Percentiles rank a stretch among this genome's conserved stretches.
phyloP scores from a whole-genome alignment of 2,113 vertebrate genomes.

The Rhombomys opimus region DNA sequence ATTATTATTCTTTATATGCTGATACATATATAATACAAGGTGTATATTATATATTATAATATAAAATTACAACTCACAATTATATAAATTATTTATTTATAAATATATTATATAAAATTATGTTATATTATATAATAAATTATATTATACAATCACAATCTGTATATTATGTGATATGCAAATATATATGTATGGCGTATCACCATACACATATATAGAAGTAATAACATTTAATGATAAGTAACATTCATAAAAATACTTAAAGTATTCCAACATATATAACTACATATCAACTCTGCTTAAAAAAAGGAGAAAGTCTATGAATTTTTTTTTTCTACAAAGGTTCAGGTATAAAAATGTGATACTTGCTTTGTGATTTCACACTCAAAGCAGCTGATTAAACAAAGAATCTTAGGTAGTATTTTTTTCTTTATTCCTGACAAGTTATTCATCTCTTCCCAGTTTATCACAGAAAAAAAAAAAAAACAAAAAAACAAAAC shows the following conservation, averaged over 20 bases:
- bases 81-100: no score
- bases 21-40: background rate
- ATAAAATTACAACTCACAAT: no score
- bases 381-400: conserved; percentile 58
- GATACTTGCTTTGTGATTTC: conserved; percentile 57
- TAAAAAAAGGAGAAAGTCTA: background rate
- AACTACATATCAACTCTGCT: background rate
- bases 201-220: background rate
- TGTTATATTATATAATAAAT: no score
- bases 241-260: background rate
- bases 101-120: no score
- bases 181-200: background rate
- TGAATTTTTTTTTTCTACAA: background rate
- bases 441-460: background rate
- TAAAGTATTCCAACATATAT: background rate
- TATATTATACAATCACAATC: background rate
- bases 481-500: background rate
- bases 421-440: conserved; percentile 49
- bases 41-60: background rate
- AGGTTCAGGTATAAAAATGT: background rate
- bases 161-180: no score
- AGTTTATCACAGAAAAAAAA: background rate
- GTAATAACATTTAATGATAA: background rate
- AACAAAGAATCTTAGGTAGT: background rate
- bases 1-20: conserved; percentile 9